phyloP scores from a whole-genome alignment of 2,797 vertebrate species.

The Sebastes taczanowskii region DNA sequence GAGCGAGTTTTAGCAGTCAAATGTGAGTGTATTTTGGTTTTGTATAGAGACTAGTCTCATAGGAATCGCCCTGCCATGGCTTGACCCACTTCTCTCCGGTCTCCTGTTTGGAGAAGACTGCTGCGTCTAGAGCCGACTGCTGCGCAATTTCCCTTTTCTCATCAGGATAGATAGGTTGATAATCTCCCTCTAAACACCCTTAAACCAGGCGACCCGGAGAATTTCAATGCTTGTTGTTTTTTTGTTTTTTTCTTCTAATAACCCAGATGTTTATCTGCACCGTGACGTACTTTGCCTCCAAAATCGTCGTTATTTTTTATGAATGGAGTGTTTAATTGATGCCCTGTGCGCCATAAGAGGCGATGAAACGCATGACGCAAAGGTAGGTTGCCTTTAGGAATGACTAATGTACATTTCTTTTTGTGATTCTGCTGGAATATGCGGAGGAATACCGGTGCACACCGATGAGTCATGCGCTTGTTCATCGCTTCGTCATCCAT shows the following conservation, averaged over 20 bases:
- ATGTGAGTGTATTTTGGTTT: not conserved
- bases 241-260: not conserved
- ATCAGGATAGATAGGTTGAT: constrained; percentile 9
- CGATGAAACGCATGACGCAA: constrained; percentile 29
- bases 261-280: constrained; percentile 22
- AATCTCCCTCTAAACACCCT: not conserved
- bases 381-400: constrained; percentile 29
- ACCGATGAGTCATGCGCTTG: constrained; percentile 61
- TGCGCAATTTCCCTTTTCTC: constrained; percentile 52
- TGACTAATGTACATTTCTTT: constrained; percentile 34
- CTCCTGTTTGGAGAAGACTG: constrained; percentile 38
- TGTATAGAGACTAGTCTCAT: constrained; percentile 22
- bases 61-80: constrained; percentile 60
- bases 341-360: constrained; percentile 42
- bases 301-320: constrained; percentile 56
- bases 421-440: constrained; percentile 46
- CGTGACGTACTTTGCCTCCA: constrained; percentile 63
- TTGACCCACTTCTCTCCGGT: constrained; percentile 81
- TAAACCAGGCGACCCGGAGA: not conserved
- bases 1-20: not conserved
- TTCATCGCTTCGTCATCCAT: constrained; percentile 62
- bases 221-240: not conserved
- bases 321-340: constrained; percentile 57
- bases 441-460: constrained; percentile 64
- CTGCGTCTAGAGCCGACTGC: constrained; percentile 61